Evolutionary conservation across 2,888 invertebrate genomes (phyloP).

Genomic region (Thymelicus sylvestris): DNA sequence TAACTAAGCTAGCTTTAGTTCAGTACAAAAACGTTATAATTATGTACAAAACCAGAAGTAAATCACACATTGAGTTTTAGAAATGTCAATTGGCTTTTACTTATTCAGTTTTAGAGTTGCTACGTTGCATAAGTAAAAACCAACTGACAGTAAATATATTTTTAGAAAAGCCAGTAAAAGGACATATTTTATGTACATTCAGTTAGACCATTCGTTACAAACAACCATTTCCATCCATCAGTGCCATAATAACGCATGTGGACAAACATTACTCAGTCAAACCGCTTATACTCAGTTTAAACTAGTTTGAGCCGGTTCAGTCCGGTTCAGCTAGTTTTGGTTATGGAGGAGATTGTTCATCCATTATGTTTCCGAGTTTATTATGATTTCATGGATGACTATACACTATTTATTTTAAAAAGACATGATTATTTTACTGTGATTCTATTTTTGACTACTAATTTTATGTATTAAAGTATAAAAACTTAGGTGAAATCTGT

Average conservation of each 20-base stretch:
- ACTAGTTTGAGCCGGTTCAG: slow-evolving; percentile 11
- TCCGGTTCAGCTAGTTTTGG: slow-evolving; percentile 19
- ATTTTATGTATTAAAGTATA: background rate
- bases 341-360: slow-evolving; percentile 6
- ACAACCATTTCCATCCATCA: slow-evolving; percentile 28
- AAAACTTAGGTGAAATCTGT: too few relatives aligned
- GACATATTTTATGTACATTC: slow-evolving; percentile 36
- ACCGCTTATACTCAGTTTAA: slow-evolving; percentile 37
- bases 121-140: background rate
- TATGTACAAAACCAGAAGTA: too few relatives aligned
- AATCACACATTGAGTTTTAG: too few relatives aligned
- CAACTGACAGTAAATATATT: background rate
- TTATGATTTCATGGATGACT: too few relatives aligned
- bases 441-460: too few relatives aligned
- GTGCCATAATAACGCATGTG: slow-evolving; percentile 26
- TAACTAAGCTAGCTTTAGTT: too few relatives aligned
- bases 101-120: too few relatives aligned
- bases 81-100: too few relatives aligned
- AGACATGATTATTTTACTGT: too few relatives aligned
- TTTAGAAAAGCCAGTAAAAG: background rate
- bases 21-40: too few relatives aligned
- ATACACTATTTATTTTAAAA: too few relatives aligned
- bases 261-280: slow-evolving; percentile 28
- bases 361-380: background rate
- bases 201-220: slow-evolving; percentile 35